Conservation (phyloP, 1,140 invertebrate genomes). For the Rhynchophorus ferrugineus region DNA sequence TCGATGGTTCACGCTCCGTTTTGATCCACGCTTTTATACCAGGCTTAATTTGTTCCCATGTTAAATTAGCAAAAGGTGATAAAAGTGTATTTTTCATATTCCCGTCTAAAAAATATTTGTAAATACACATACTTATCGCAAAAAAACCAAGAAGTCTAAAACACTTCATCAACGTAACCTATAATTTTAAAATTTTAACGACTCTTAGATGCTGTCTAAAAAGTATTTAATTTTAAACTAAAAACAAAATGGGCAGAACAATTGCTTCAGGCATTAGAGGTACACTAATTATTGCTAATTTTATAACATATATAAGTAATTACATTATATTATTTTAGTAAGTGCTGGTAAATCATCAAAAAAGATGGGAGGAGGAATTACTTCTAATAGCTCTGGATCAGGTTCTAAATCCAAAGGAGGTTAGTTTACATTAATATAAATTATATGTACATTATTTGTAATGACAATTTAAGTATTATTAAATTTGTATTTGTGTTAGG, state of each 20-base stretch:
- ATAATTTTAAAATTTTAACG: too few species aligned
- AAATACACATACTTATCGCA: too few species aligned
- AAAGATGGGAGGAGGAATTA: slow-evolving; percentile 13
- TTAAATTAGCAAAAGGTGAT: slow-evolving; percentile 26
- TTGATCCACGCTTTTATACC: slow-evolving; percentile 42
- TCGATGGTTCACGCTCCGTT: slow-evolving; percentile 34
- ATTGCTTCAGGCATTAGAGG: background rate
- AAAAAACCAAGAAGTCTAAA: too few species aligned
- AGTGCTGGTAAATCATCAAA: slow-evolving; percentile 19
- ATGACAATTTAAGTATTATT: background rate
- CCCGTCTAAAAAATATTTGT: too few species aligned
- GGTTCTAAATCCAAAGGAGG: background rate
- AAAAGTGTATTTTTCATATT: too few species aligned
- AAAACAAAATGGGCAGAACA: slow-evolving; percentile 19
- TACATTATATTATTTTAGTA: slow-evolving; percentile 14
- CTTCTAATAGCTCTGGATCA: background rate
- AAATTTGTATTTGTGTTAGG: background rate
- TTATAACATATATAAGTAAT: too few species aligned
- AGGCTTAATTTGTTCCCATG: slow-evolving; percentile 34
- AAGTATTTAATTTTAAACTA: slow-evolving; percentile 37
- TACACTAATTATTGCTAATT: background rate
- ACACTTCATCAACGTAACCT: too few species aligned
- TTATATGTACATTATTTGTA: background rate
- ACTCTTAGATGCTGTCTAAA: too few species aligned
- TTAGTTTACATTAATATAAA: background rate